phyloP scores from a whole-genome alignment of 2,113 vertebrate genomes.

The Psophia crepitans region DNA sequence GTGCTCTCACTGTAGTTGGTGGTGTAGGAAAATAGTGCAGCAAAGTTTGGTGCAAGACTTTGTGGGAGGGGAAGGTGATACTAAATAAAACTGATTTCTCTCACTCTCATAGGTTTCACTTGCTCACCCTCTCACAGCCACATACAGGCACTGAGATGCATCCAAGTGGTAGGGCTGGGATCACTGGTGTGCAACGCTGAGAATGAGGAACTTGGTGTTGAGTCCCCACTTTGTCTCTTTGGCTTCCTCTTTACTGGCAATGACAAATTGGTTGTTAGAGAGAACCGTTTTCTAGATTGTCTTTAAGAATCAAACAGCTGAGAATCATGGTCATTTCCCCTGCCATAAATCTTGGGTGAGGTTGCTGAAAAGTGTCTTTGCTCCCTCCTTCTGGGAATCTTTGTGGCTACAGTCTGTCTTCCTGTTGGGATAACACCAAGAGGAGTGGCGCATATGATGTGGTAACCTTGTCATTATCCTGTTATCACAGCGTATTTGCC shows the following conservation, averaged over 20 bases:
- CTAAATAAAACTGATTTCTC: background rate
- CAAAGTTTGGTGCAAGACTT: background rate
- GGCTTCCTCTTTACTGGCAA: background rate
- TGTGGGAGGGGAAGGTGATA: background rate
- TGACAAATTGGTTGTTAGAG: background rate
- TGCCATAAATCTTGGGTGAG: background rate
- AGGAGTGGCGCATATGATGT: background rate
- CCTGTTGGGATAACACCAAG: background rate
- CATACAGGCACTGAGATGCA: rapidly evolving
- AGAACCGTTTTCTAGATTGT: background rate
- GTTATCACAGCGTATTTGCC: background rate
- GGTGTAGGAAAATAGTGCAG: background rate
- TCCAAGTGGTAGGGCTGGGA: background rate
- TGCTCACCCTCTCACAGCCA: background rate
- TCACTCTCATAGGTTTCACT: background rate
- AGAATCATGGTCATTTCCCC: background rate
- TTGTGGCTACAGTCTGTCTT: background rate
- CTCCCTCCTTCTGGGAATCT: background rate
- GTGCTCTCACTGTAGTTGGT: background rate
- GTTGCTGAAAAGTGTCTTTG: background rate
- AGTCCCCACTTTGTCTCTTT: background rate
- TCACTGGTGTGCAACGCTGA: background rate
- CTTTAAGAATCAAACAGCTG: background rate
- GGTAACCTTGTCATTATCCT: background rate
- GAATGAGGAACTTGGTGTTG: background rate